These are phyloP conservation scores for Dolichoris vasculosae DNA, from an alignment of 1,140 invertebrate genomes.

Conservation along the genomic window DNA sequence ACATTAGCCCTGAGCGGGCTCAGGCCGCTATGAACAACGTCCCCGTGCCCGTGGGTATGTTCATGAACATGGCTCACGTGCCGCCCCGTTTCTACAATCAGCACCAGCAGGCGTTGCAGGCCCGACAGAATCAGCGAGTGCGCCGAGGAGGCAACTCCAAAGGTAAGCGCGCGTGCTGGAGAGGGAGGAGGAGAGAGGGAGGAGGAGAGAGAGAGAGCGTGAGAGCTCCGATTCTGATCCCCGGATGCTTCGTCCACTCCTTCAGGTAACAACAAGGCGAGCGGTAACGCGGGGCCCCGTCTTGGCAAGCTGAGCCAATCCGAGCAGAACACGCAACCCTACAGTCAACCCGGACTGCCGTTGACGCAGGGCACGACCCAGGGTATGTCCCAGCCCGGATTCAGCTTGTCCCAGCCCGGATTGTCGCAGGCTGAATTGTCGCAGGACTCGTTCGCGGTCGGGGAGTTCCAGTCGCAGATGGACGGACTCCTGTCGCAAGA, in stretches of 20 bases:
- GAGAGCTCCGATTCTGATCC: no score
- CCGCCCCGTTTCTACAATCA: conserved; percentile 92
- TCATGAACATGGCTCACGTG: conserved; percentile 93
- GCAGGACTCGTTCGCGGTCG: conserved; percentile 89
- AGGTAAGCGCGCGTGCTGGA: no score
- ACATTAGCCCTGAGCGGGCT: conserved; percentile 90
- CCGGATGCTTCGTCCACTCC: no score
- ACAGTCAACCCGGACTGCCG: conserved; percentile 77
- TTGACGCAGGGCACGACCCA: conserved; percentile 82
- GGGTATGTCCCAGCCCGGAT: conserved; percentile 82
- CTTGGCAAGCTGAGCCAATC: conserved; percentile 69
- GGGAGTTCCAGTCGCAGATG: conserved; percentile 94
- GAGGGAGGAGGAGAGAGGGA: no score
- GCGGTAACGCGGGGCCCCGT: conserved; percentile 57
- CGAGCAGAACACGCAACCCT: conserved; percentile 77
- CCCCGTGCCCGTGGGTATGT: conserved; percentile 95
- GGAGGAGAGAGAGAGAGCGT: no score
- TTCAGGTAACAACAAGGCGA: conserved; percentile 40
- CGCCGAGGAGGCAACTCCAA: conserved; percentile 61
- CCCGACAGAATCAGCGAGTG: conserved; percentile 72
- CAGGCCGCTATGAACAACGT: conserved; percentile 85
- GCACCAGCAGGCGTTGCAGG: conserved; percentile 82
- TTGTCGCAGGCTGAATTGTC: conserved; percentile 88
- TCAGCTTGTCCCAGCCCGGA: conserved; percentile 79
- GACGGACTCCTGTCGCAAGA: conserved; percentile 96